These are phyloP conservation scores for Sinosuthora webbiana DNA, from an alignment of 2,113 vertebrate species.

Conservation along the genomic window DNA sequence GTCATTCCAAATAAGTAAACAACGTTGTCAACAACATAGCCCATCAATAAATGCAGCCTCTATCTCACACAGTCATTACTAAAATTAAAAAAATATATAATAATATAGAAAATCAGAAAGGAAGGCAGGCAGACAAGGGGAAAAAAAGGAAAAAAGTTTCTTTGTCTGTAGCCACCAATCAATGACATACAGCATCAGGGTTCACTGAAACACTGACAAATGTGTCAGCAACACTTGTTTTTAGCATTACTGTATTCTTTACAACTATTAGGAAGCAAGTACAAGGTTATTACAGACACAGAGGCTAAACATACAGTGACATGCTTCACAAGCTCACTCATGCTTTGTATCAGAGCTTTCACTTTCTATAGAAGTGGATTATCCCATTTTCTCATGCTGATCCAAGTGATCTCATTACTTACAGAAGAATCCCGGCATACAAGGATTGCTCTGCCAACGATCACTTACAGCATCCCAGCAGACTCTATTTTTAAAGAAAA, in stretches of 20 bases:
- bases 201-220: constrained; percentile 45
- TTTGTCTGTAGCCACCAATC: constrained; percentile 37
- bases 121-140: neutral
- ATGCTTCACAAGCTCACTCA: constrained; percentile 27
- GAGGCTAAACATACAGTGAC: constrained; percentile 24
- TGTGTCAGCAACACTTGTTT: constrained; percentile 16
- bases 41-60: constrained; percentile 37
- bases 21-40: constrained; percentile 63
- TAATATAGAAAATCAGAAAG: neutral
- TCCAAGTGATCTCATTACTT: constrained; percentile 56
- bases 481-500: constrained; percentile 28
- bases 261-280: constrained; percentile 14
- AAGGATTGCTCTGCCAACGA: constrained; percentile 2
- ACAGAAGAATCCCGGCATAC: constrained; percentile 26
- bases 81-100: neutral
- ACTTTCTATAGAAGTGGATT: constrained; percentile 28
- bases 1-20: constrained; percentile 69
- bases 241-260: constrained; percentile 21
- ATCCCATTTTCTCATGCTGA: constrained; percentile 46
- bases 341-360: constrained; percentile 16
- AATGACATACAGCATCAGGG: neutral
- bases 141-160: neutral
- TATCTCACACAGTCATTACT: constrained; percentile 28
- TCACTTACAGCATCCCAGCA: constrained; percentile 9
- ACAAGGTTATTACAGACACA: neutral